A percentile compares a stretch with the other conserved stretches of the same genome.
Evolutionary conservation across 2,797 vertebrate species (phyloP).

Genomic region (Sebastes goodei): DNA sequence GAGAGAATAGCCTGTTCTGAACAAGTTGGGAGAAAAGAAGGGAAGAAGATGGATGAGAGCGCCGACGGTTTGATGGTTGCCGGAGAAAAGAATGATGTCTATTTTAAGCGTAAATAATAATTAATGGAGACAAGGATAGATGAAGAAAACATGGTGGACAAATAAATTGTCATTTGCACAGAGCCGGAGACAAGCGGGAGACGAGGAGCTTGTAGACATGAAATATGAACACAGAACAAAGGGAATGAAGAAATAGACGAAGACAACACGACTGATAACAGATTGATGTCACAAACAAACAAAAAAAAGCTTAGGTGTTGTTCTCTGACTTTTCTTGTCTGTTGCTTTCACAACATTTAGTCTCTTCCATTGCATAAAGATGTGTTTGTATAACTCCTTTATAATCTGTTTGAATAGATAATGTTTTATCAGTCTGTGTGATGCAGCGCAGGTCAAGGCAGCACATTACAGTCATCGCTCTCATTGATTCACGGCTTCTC

Average conservation of each 20-base stretch:
- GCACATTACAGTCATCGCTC: neutral
- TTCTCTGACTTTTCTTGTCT: neutral
- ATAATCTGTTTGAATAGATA: neutral
- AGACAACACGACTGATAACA: neutral
- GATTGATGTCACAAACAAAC: neutral
- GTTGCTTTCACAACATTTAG: neutral
- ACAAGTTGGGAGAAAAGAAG: neutral
- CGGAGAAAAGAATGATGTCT: conserved; percentile 30
- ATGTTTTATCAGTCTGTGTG: neutral
- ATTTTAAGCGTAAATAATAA: conserved; percentile 34
- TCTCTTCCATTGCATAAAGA: neutral
- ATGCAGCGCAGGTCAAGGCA: neutral
- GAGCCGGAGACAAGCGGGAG: neutral
- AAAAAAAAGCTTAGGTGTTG: neutral
- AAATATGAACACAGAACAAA: conserved; percentile 17
- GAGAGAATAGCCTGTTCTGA: neutral
- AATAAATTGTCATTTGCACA: conserved; percentile 38
- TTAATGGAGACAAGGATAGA: conserved; percentile 39
- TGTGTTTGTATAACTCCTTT: neutral
- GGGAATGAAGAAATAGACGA: neutral
- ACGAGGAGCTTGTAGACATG: neutral
- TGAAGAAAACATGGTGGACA: conserved; percentile 13
- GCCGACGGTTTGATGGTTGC: conserved; percentile 3
- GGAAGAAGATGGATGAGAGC: conserved; percentile 5
- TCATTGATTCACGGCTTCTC: neutral